A percentile compares a stretch with the other conserved stretches of the same genome.
Conservation (phyloP, 1,140 invertebrate species). For the Calephelis virginiensis region DNA sequence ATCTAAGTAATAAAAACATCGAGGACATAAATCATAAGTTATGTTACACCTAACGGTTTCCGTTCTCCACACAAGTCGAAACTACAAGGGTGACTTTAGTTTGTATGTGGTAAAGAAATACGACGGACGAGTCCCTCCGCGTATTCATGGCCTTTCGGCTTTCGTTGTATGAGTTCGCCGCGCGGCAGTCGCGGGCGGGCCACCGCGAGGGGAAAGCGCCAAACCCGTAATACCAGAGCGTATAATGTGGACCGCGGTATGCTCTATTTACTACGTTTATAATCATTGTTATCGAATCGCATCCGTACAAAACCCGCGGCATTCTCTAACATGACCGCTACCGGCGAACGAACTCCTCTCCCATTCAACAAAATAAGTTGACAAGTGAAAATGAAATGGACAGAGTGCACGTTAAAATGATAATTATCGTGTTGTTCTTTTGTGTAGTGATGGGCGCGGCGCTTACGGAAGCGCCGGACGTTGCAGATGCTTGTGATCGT, state of each 20-base stretch:
- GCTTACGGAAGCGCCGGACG: conserved; percentile 67
- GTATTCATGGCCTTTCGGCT: conserved; percentile 68
- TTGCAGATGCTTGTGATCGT: conserved; percentile 77
- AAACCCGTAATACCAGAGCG: conserved; percentile 26
- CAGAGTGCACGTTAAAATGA: conserved; percentile 72
- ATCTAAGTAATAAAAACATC: conserved; percentile 41
- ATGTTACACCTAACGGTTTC: conserved; percentile 62
- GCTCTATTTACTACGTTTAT: conserved; percentile 57
- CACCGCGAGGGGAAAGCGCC: conserved; percentile 61
- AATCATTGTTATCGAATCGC: conserved; percentile 53
- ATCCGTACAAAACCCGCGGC: conserved; percentile 44
- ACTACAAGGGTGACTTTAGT: conserved; percentile 56
- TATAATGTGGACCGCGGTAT: conserved; percentile 30
- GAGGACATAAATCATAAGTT: conserved; percentile 1
- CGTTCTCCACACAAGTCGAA: conserved; percentile 59
- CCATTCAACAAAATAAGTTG: conserved; percentile 59
- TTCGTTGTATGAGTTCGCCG: conserved; percentile 24
- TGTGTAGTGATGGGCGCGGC: conserved; percentile 74
- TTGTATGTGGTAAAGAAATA: conserved; percentile 67
- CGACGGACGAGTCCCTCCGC: conserved; percentile 53
- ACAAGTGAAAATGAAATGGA: conserved; percentile 74
- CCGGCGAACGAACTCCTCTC: conserved; percentile 48
- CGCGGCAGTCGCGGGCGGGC: conserved; percentile 63
- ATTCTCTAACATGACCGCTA: conserved; percentile 58
- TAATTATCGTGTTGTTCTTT: conserved; percentile 72